Percentiles rank a stretch among this genome's conserved stretches.
These are phyloP conservation scores for Nanorana parkeri DNA, from an alignment of 2,113 vertebrate genomes.

Conservation along the genomic window DNA sequence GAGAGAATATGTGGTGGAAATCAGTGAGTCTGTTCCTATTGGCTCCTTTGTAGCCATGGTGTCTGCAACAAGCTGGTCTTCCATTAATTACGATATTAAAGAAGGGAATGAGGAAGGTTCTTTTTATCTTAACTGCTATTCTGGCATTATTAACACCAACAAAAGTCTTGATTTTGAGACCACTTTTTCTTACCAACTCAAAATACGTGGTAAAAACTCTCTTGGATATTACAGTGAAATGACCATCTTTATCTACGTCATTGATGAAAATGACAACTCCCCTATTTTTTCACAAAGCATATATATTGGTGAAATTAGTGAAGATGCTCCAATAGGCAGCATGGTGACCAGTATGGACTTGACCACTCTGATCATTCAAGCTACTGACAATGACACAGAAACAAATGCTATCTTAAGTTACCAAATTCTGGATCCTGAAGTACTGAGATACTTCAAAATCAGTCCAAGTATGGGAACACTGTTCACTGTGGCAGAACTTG, in stretches of 20 bases:
- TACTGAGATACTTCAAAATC: conserved; percentile 81
- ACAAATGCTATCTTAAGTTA: conserved; percentile 85
- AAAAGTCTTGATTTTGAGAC: conserved; percentile 86
- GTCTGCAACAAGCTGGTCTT: conserved; percentile 78
- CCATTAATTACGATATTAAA: conserved; percentile 87
- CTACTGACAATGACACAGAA: conserved; percentile 84
- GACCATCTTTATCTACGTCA: conserved; percentile 80
- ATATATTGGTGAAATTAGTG: conserved; percentile 84
- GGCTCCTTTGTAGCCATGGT: conserved; percentile 82
- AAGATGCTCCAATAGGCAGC: conserved; percentile 83
- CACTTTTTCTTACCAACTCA: conserved; percentile 80
- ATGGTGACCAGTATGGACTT: conserved; percentile 85
- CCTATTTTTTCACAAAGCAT: conserved; percentile 78
- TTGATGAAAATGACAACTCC: conserved; percentile 91
- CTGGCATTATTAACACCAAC: conserved; percentile 84
- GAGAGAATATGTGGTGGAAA: conserved; percentile 84
- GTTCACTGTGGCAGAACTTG: conserved; percentile 77
- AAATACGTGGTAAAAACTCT: conserved; percentile 81
- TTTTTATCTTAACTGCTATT: conserved; percentile 87
- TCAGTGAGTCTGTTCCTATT: conserved; percentile 79
- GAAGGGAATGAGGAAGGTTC: conserved; percentile 81
- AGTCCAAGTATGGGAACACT: conserved; percentile 89
- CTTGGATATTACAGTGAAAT: conserved; percentile 76
- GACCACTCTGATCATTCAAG: conserved; percentile 84
- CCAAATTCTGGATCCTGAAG: conserved; percentile 86